These are phyloP conservation scores for Neomonachus schauinslandi DNA, from an alignment of 2,113 vertebrate genomes.

Conservation along the genomic window DNA sequence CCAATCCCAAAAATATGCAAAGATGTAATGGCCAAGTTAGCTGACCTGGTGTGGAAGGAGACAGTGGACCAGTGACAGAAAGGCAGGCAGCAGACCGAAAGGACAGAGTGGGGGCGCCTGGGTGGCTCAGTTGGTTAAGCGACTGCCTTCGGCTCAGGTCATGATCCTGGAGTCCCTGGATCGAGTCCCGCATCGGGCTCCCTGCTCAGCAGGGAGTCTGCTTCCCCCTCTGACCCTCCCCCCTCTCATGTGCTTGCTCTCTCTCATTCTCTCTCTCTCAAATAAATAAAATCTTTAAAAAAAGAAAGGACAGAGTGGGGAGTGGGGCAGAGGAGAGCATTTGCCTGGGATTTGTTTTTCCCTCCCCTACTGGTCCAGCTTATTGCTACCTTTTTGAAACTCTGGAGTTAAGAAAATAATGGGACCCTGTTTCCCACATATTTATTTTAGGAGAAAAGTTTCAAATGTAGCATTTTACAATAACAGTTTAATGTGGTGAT, in stretches of 20 bases:
- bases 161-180: too few relatives aligned
- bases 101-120: too few relatives aligned
- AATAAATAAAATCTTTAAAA: too few relatives aligned
- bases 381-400: neutral
- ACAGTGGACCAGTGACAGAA: neutral
- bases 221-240: too few relatives aligned
- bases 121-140: too few relatives aligned
- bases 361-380: neutral
- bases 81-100: neutral
- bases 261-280: too few relatives aligned
- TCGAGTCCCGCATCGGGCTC: too few relatives aligned
- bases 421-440: neutral
- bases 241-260: too few relatives aligned
- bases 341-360: neutral
- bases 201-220: too few relatives aligned
- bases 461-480: neutral
- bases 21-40: neutral
- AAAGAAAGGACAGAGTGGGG: neutral
- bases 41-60: neutral
- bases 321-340: neutral
- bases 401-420: neutral
- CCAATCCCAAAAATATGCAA: neutral
- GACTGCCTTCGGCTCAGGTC: too few relatives aligned
- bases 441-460: neutral
- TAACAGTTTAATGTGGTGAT: neutral